Evolutionary conservation across 2,888 invertebrate species (phyloP).

Genomic region (Tetrapedia diversipes): DNA sequence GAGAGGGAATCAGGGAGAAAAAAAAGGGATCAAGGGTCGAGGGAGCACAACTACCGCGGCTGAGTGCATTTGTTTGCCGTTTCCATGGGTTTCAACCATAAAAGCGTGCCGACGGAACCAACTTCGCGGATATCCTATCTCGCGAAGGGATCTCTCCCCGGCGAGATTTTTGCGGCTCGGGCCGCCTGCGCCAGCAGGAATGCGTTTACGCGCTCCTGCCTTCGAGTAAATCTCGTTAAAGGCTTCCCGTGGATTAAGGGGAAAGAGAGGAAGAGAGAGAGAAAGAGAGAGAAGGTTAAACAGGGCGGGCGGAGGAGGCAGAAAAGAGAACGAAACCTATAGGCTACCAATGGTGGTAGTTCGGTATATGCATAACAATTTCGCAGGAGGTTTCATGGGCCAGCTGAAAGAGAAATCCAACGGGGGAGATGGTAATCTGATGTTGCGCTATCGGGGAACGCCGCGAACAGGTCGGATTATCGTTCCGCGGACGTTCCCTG

Average conservation of each 20-base stretch:
- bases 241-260: conserved; percentile 50
- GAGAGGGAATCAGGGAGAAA: neutral
- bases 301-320: no score
- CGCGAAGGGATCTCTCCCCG: conserved; percentile 75
- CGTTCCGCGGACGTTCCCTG: neutral
- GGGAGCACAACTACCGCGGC: conserved; percentile 26
- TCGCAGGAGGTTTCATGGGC: conserved; percentile 54
- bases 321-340: conserved; percentile 11
- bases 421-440: conserved; percentile 58
- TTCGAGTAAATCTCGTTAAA: conserved; percentile 63
- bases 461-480: conserved; percentile 57
- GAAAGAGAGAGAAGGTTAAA: conserved; percentile 3
- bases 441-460: conserved; percentile 58
- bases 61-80: conserved; percentile 64
- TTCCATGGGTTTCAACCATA: conserved; percentile 73
- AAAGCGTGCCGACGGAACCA: conserved; percentile 74
- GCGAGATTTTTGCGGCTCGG: conserved; percentile 58
- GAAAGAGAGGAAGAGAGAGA: neutral
- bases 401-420: conserved; percentile 56
- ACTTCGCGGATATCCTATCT: conserved; percentile 77
- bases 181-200: conserved; percentile 60
- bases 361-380: conserved; percentile 60
- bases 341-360: conserved; percentile 1
- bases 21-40: conserved; percentile 30
- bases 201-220: conserved; percentile 67